phyloP scores from a whole-genome alignment of 1,140 invertebrate species.

The Melipona quadrifasciata region DNA sequence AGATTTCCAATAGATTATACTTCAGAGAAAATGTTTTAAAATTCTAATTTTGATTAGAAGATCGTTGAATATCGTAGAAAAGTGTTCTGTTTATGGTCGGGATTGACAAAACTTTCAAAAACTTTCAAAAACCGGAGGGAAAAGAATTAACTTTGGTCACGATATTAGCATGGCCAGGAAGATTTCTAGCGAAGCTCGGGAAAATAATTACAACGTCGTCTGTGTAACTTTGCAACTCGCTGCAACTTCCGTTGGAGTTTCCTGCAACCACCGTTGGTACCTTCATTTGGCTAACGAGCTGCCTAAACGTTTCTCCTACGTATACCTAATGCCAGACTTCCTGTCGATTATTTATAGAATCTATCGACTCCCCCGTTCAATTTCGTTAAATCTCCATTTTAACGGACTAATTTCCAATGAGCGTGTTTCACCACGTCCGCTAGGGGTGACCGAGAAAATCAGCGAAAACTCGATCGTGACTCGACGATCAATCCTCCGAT shows the following conservation, averaged over 20 bases:
- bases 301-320: background rate
- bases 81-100: background rate
- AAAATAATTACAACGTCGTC: background rate
- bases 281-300: constrained; percentile 11
- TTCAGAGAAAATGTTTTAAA: too few species aligned
- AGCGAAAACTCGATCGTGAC: background rate
- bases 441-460: background rate
- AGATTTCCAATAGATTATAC: too few species aligned
- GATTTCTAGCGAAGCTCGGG: background rate
- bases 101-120: too few species aligned
- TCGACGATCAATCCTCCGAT: background rate
- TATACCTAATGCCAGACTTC: background rate
- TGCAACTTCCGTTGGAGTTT: background rate
- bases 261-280: background rate
- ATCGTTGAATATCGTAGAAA: too few species aligned
- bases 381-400: constrained; percentile 3
- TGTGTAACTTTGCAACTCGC: background rate
- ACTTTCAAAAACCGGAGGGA: background rate
- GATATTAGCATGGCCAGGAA: background rate
- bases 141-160: background rate
- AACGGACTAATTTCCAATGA: background rate
- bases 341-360: constrained; percentile 3
- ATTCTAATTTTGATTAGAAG: too few species aligned
- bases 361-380: background rate
- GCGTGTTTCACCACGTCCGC: background rate